Conservation (phyloP, 2,888 invertebrate species). For the Caenorhabditis japonica region DNA sequence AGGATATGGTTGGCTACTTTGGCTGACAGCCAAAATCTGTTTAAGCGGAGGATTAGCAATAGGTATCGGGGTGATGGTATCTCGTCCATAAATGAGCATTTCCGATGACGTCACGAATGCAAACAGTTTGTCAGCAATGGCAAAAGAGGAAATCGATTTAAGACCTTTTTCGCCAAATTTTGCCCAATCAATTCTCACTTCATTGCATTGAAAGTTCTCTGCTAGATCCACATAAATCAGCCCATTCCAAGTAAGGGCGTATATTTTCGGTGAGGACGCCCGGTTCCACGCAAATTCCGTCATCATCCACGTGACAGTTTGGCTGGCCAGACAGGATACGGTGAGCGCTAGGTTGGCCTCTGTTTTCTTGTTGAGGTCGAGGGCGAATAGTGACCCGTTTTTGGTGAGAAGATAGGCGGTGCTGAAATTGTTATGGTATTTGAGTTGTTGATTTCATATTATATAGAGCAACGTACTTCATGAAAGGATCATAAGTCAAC, state of each 20-base stretch:
- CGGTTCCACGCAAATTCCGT: constrained; percentile 75
- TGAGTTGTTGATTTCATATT: not conserved
- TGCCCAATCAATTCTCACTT: constrained; percentile 73
- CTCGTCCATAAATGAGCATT: constrained; percentile 72
- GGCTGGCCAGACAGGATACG: constrained; percentile 68
- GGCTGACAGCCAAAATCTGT: constrained; percentile 75
- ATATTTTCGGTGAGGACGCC: constrained; percentile 73
- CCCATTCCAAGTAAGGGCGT: constrained; percentile 76
- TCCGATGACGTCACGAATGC: constrained; percentile 74
- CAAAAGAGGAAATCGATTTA: constrained; percentile 73
- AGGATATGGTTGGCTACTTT: constrained; percentile 76
- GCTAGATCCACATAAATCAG: constrained; percentile 55
- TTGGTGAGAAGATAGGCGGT: constrained; percentile 74
- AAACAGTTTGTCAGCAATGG: constrained; percentile 76
- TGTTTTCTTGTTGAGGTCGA: constrained; percentile 67
- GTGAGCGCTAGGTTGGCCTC: constrained; percentile 72
- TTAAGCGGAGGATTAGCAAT: constrained; percentile 73
- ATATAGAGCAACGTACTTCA: constrained; percentile 63
- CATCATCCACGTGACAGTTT: constrained; percentile 73
- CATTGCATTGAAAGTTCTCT: constrained; percentile 68
- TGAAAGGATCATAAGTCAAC: constrained; percentile 76
- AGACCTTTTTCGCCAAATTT: constrained; percentile 75
- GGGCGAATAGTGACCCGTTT: constrained; percentile 74
- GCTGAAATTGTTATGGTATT: constrained; percentile 61
- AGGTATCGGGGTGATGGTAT: constrained; percentile 66